These are phyloP conservation scores for Gopherus evgoodei DNA, from an alignment of 2,113 vertebrate species.

Conservation along the genomic window DNA sequence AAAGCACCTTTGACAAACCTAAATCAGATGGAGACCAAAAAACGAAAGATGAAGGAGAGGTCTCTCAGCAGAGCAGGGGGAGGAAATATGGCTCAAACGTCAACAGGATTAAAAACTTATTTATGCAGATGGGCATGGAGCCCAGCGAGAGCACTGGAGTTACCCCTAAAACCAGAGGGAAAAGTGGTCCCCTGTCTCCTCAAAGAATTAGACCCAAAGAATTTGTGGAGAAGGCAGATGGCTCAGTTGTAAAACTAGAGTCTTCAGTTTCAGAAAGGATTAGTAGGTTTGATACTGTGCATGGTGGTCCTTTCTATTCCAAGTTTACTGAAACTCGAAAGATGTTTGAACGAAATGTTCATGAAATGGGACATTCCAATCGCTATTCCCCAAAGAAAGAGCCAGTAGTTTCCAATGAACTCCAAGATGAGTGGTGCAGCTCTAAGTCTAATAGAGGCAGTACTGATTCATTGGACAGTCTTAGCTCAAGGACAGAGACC, in stretches of 20 bases:
- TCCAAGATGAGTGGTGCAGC: slow-evolving; percentile 89
- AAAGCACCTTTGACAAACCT: slow-evolving; percentile 97
- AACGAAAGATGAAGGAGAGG: slow-evolving; percentile 85
- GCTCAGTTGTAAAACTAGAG: slow-evolving; percentile 89
- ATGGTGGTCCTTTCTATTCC: slow-evolving; percentile 84
- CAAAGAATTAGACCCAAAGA: slow-evolving; percentile 90
- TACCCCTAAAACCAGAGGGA: slow-evolving; percentile 77
- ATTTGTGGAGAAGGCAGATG: slow-evolving; percentile 91
- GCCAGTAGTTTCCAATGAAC: slow-evolving; percentile 85
- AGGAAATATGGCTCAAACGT: slow-evolving; percentile 97
- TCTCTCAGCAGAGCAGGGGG: slow-evolving; percentile 89
- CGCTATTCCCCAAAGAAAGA: slow-evolving; percentile 90
- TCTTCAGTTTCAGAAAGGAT: slow-evolving; percentile 87
- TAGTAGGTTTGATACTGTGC: slow-evolving; percentile 83
- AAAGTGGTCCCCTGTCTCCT: slow-evolving; percentile 83
- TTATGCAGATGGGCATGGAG: slow-evolving; percentile 97
- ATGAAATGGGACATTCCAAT: slow-evolving; percentile 85
- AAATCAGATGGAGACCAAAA: slow-evolving; percentile 89
- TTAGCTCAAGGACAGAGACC: slow-evolving; percentile 94
- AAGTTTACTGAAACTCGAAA: slow-evolving; percentile 96
- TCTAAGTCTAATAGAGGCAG: slow-evolving; percentile 93
- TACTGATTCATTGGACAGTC: slow-evolving; percentile 94
- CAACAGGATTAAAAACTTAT: slow-evolving; percentile 98
- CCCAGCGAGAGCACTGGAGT: slow-evolving; percentile 77
- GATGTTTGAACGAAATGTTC: slow-evolving; percentile 92